A percentile compares a stretch with the other conserved stretches of the same genome.
Evolutionary conservation across 1,140 invertebrate species (phyloP).

Genomic region (Cyrtorhinus lividipennis): DNA sequence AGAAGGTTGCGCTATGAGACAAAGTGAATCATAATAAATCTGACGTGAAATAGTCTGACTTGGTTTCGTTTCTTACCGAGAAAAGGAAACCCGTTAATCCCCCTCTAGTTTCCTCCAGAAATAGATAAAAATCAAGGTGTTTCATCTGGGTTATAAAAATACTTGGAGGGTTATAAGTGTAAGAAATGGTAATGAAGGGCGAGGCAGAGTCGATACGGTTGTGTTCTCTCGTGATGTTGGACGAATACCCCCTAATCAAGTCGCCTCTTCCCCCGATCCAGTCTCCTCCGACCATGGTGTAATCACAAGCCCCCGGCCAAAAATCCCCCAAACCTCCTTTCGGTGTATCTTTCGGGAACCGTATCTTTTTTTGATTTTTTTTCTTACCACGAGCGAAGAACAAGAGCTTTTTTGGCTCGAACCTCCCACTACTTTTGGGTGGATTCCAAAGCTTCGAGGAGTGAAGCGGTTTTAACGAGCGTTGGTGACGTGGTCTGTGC

Average conservation of each 20-base stretch:
- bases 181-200: conserved; percentile 9
- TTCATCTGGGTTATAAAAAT: conserved; percentile 6
- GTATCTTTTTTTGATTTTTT: neutral
- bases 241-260: neutral
- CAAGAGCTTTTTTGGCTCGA: too few species aligned
- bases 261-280: neutral
- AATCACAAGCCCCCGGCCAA: conserved; percentile 7
- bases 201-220: conserved; percentile 6
- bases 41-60: too few species aligned
- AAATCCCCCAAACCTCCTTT: neutral
- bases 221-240: conserved; percentile 6
- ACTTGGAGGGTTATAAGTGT: conserved; percentile 4
- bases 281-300: neutral
- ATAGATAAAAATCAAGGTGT: conserved; percentile 8
- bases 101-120: too few species aligned
- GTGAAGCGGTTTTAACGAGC: too few species aligned
- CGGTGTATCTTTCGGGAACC: neutral
- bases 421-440: too few species aligned
- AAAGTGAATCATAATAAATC: too few species aligned
- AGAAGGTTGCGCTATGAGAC: too few species aligned
- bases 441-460: too few species aligned
- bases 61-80: too few species aligned
- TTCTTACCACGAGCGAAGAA: too few species aligned
- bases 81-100: too few species aligned
- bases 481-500: too few species aligned